These are phyloP conservation scores for Chymomyza fuscimana DNA, from an alignment of 2,888 invertebrate species.

Conservation along the genomic window DNA sequence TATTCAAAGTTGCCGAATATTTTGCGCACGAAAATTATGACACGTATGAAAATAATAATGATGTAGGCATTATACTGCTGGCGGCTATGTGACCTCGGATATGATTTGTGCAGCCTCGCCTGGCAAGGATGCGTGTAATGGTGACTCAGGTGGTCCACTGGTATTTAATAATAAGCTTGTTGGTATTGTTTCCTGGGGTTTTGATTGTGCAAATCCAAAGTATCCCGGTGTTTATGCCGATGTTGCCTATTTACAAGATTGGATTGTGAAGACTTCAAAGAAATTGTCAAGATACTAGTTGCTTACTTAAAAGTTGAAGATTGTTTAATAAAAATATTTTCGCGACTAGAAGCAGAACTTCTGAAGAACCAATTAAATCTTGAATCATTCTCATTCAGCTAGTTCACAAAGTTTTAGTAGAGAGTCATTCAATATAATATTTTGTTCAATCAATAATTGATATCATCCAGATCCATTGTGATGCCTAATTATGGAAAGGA, in stretches of 20 bases:
- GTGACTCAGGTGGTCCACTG: slow-evolving; percentile 26
- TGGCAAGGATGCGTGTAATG: slow-evolving; percentile 8
- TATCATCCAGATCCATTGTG: no score
- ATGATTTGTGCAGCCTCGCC: slow-evolving; percentile 22
- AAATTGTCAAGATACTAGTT: background rate
- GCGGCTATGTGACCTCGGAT: background rate
- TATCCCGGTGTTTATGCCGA: slow-evolving; percentile 23
- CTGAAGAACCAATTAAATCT: no score
- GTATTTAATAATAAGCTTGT: slow-evolving; percentile 11
- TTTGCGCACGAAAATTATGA: slow-evolving; percentile 74
- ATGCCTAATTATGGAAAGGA: no score
- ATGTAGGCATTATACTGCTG: slow-evolving; percentile 82
- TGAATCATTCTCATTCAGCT: no score
- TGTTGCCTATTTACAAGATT: background rate
- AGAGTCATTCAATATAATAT: no score
- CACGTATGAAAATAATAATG: slow-evolving; percentile 45
- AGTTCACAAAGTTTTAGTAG: no score
- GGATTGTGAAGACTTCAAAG: background rate
- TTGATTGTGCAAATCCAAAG: slow-evolving; percentile 8
- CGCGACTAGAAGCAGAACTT: no score
- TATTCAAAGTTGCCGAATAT: slow-evolving; percentile 33
- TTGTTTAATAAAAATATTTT: no score
- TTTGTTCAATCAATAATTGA: no score
- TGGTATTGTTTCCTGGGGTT: slow-evolving; percentile 28
- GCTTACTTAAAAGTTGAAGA: no score